phyloP scores from a whole-genome alignment of 2,888 invertebrate species.

The Hesperia comma region DNA sequence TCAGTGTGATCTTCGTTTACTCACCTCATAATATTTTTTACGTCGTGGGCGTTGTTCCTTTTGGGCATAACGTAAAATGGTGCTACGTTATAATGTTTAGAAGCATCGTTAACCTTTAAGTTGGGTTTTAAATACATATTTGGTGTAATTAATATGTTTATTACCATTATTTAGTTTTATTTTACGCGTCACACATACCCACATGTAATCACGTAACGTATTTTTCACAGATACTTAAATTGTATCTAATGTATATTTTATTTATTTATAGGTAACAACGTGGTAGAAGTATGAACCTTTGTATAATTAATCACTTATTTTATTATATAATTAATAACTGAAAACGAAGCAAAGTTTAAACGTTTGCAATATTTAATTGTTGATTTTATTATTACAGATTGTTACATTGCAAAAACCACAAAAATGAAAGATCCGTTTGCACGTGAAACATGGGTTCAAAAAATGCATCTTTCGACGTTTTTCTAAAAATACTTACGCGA shows the following conservation, averaged over 20 bases:
- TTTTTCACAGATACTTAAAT: too few relatives aligned
- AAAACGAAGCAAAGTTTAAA: too few relatives aligned
- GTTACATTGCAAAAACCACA: too few relatives aligned
- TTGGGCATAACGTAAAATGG: background rate
- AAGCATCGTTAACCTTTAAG: too few relatives aligned
- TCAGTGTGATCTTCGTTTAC: background rate
- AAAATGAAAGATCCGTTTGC: too few relatives aligned
- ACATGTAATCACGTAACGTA: too few relatives aligned
- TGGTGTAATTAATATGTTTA: background rate
- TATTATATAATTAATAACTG: too few relatives aligned
- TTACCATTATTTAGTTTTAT: background rate
- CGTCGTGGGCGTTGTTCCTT: constrained; percentile 1
- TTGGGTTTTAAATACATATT: background rate
- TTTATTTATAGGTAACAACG: background rate
- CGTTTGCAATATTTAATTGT: too few relatives aligned
- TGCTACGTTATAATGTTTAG: background rate
- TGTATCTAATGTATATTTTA: background rate
- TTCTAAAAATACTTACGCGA: constrained; percentile 83
- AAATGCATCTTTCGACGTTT: background rate
- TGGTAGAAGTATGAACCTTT: too few relatives aligned
- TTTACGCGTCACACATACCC: too few relatives aligned
- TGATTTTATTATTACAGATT: too few relatives aligned
- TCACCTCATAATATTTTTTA: background rate
- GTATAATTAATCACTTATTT: too few relatives aligned
- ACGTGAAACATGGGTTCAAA: background rate